These are phyloP conservation scores for Ctenochaetus hawaiiensis DNA, from an alignment of 2,797 vertebrate genomes.

Conservation along the genomic window DNA sequence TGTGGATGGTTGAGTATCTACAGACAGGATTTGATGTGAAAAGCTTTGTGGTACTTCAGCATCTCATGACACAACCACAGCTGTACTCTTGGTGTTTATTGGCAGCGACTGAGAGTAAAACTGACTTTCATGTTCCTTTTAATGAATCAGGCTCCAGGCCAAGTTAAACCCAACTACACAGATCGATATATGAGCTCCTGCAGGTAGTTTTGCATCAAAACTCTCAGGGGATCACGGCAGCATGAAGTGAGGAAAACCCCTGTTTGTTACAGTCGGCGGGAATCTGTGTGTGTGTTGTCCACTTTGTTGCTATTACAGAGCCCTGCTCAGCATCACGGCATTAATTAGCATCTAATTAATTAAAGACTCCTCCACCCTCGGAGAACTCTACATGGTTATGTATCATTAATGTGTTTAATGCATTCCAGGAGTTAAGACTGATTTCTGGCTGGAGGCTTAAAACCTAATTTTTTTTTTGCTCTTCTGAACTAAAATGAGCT, in stretches of 20 bases:
- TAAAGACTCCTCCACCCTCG: slow-evolving; percentile 20
- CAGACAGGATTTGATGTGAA: neutral
- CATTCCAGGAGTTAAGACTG: slow-evolving; percentile 11
- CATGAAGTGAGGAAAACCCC: neutral
- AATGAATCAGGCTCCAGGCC: slow-evolving; percentile 35
- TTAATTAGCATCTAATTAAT: slow-evolving; percentile 47
- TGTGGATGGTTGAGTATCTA: neutral
- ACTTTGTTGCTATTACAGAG: slow-evolving; percentile 14
- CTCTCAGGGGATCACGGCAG: neutral
- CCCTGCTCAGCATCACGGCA: slow-evolving; percentile 10
- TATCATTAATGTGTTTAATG: slow-evolving; percentile 34
- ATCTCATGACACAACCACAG: slow-evolving; percentile 13
- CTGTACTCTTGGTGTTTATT: slow-evolving; percentile 19
- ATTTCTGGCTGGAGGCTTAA: neutral
- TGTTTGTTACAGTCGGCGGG: slow-evolving; percentile 4
- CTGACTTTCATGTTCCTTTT: slow-evolving; percentile 33
- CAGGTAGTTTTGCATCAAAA: slow-evolving; percentile 11
- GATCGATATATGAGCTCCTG: slow-evolving; percentile 33
- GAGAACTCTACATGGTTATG: slow-evolving; percentile 9
- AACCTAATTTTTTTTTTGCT: neutral
- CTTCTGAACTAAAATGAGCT: neutral
- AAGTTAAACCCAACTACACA: slow-evolving; percentile 2
- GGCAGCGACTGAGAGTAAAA: slow-evolving; percentile 24
- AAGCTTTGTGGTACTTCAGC: slow-evolving; percentile 12
- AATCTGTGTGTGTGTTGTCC: slow-evolving; percentile 36